Evolutionary conservation across 2,113 vertebrate genomes (phyloP).

Genomic region (Pimephales promelas): DNA sequence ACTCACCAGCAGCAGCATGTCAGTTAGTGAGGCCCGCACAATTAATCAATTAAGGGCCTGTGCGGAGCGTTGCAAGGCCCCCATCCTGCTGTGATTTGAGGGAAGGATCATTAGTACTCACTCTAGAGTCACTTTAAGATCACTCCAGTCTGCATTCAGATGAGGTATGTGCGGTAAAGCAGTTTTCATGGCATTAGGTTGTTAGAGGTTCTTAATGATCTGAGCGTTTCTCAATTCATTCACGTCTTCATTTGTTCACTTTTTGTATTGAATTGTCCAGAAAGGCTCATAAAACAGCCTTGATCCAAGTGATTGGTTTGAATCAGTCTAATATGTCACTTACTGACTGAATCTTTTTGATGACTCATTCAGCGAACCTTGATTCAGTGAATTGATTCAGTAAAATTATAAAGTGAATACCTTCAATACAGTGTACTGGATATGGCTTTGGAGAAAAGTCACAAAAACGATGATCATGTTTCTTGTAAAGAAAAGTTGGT

Average conservation of each 20-base stretch:
- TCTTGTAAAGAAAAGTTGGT: neutral
- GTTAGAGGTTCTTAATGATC: neutral
- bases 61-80: slow-evolving; percentile 60
- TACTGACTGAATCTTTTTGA: neutral
- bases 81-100: slow-evolving; percentile 63
- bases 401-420: neutral
- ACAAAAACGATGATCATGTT: too few species aligned
- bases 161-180: slow-evolving; percentile 57
- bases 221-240: neutral
- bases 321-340: neutral
- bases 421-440: neutral
- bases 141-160: slow-evolving; percentile 57
- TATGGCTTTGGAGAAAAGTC: too few species aligned
- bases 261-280: neutral
- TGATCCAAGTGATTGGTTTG: neutral
- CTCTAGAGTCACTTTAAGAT: slow-evolving; percentile 58
- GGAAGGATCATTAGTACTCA: slow-evolving; percentile 65
- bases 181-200: neutral
- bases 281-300: neutral
- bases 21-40: slow-evolving; percentile 72
- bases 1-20: slow-evolving; percentile 72
- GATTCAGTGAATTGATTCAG: neutral
- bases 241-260: neutral
- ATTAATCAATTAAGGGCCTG: slow-evolving; percentile 75
- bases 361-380: neutral